Evolutionary conservation across 1,140 invertebrate genomes (phyloP).

Genomic region (Philaenus spumarius): DNA sequence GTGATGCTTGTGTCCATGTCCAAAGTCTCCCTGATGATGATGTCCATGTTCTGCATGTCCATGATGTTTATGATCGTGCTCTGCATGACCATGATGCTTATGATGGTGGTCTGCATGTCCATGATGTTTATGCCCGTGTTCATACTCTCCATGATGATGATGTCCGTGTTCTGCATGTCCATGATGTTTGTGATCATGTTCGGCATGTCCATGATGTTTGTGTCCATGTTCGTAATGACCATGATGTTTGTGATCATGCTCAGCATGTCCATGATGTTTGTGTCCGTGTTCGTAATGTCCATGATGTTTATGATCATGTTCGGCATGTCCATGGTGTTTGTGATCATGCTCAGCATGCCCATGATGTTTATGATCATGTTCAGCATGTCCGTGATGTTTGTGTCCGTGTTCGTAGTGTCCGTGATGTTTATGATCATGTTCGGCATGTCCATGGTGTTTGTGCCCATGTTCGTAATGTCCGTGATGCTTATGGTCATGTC

Average conservation of each 20-base stretch:
- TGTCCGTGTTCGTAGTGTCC: conserved; percentile 1
- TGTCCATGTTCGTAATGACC: conserved; percentile 6
- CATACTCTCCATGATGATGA: conserved; percentile 4
- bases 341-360: not conserved
- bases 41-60: conserved; percentile 9
- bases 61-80: conserved; percentile 15
- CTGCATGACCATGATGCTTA: conserved; percentile 17
- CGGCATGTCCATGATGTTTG: conserved; percentile 7
- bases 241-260: conserved; percentile 10
- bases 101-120: conserved; percentile 15
- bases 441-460: conserved; percentile 5
- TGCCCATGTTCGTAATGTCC: not conserved
- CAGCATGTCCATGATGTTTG: conserved; percentile 10
- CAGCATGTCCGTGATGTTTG: conserved; percentile 5
- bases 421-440: conserved; percentile 6
- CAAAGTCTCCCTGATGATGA: not conserved
- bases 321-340: conserved; percentile 10
- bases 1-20: conserved; percentile 13
- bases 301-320: conserved; percentile 8
- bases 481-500: not conserved
- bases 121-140: conserved; percentile 8
- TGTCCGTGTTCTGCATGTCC: not conserved
- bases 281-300: not conserved
- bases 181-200: conserved; percentile 7
- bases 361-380: conserved; percentile 3